Evolutionary conservation across 2,113 vertebrate species (phyloP).

Genomic region (Athene cunicularia): DNA sequence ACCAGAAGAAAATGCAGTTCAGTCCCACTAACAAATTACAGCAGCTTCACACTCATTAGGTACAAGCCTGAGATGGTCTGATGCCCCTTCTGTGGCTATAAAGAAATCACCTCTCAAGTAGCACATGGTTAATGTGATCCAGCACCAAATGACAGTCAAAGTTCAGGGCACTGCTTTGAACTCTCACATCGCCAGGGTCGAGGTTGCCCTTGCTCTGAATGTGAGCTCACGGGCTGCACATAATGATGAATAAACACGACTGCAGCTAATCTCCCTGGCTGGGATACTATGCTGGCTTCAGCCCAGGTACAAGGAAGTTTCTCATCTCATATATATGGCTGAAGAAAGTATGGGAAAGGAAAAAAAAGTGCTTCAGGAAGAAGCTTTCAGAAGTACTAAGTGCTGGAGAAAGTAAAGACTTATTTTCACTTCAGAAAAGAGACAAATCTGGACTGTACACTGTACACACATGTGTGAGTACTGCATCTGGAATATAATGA

Average conservation of each 20-base stretch:
- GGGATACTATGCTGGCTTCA: neutral
- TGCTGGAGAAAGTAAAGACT: neutral
- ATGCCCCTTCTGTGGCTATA: neutral
- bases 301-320: neutral
- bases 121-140: neutral
- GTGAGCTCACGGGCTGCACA: neutral
- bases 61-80: neutral
- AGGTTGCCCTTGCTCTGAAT: neutral
- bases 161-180: neutral
- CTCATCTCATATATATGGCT: neutral
- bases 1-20: neutral
- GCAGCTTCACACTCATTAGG: neutral
- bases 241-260: neutral
- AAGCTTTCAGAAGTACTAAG: neutral
- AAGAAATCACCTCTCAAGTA: neutral
- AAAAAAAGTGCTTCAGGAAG: neutral
- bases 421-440: neutral
- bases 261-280: neutral
- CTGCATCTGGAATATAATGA: neutral
- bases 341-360: neutral
- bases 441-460: fast-evolving
- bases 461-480: neutral
- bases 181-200: neutral
- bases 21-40: neutral
- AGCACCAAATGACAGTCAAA: neutral